Evolutionary conservation across 2,888 invertebrate species (phyloP), one percentile per base, ranked within the genome.

Genomic region (Pandemis heparana): DNA sequence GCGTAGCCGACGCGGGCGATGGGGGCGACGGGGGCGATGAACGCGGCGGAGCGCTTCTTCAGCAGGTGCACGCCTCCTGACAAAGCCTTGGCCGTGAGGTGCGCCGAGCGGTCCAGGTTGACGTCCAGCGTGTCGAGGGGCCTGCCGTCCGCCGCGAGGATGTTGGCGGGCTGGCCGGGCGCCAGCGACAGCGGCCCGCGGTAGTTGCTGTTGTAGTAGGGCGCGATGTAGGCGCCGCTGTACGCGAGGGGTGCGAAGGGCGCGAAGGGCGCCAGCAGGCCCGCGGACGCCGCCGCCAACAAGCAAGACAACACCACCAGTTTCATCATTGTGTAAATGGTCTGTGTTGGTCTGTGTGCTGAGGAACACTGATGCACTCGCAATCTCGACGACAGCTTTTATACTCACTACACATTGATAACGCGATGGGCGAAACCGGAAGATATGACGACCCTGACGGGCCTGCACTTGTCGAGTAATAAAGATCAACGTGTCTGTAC

Each of bases 301-400:
- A 96, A 85, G 90, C 95, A 95, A 84, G 95, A 95, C 92, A 96
- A 95, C 89, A 95, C 95, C 94, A 95, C 95, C 95, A 94, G 87
- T 85, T 94, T 94, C 87, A 94, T 85, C 94, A 94, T 94, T 80
- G 82, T 92, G 88, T 81, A 77, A 85, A 84, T 87, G 92, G 92
- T 92, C 92, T 94, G 93, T 93, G 92, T 91, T 90, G 89, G 67
- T 83, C 80, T 82, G 80, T 85, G 80, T 70, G 80, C 80, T 83
- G 78, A 82, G 79, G 81, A 87, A 88, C 83, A 92, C 91, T 93
- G 92, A 93, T 93, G 83, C 84, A 75, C 72, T 78, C 78, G 71
- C 74, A 76, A 70, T 63, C 76, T 75, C 77, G 79, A 83, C 78
- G 71, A 74, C 75, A 68, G 76, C 80, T 90, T 92, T 84, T 91